Base-by-base conservation (phyloP, 2,113 vertebrate species). In the Siphamia tubifer region DNA sequence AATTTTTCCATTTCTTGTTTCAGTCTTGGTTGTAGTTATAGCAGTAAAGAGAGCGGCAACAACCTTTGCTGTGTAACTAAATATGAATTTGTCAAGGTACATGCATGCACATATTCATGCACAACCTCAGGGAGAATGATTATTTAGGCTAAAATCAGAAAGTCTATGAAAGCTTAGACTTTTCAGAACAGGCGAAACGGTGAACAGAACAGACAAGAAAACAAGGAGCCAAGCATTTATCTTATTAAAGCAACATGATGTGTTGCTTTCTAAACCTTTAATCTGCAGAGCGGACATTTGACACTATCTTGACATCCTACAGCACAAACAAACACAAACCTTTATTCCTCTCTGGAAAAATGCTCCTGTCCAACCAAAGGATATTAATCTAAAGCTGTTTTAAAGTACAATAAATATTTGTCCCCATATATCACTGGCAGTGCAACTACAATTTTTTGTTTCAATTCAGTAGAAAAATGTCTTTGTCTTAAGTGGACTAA, bases 1-100 rank as follows among this genome's bases (percentile, higher is more conserved):
- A 47, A 54, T 17, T 23, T 19, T 4, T 24, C 19, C 8, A 15
- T 54, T 35, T 3, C 49, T 40, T 64, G 47, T 49, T 48, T 76
- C 52, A 54, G 43, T 79, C 57, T 58, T 9, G 35, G 45, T 45
- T 45, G 35, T 48, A 52, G 11, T 32, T 51, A 40, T 62, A 49
- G 74, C 60, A 73, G 38, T 32, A 1, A 71, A 38, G 39, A 19
- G 44, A 60, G 31, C 2, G 15, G 47, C 38, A 35, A 4, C 55
- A 49, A 36, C 73, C 56, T 58, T 77, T 47, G 38, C 27, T 28
- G 20, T 32, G 21, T 17, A 25, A 28, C 34, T 57, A 53, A 47
- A 56, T 57, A 52, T 28, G 39, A 31, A 45, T 48, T 40, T n/a
- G n/a, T n/a, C n/a, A n/a, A n/a, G n/a, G n/a, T n/a, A n/a, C 32